These are phyloP conservation scores for Dryobotodes eremita DNA, from an alignment of 2,888 invertebrate genomes.

Conservation along the genomic window DNA sequence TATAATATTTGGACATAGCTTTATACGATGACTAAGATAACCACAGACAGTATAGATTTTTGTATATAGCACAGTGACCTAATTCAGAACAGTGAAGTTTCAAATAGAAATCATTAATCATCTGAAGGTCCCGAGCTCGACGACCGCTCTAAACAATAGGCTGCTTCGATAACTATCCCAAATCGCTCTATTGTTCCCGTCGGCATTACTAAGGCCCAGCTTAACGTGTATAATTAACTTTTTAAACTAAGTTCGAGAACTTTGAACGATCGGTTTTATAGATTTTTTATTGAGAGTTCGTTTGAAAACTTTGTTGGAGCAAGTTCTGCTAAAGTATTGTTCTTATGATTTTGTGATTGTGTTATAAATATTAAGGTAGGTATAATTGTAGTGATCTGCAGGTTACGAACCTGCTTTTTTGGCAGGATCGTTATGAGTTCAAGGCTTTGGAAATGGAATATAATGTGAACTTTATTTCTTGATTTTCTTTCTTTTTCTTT, in stretches of 20 bases:
- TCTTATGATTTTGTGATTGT: slow-evolving; percentile 22
- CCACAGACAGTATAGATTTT: slow-evolving; percentile 30
- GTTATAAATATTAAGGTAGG: neutral
- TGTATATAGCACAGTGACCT: slow-evolving; percentile 37
- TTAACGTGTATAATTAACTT: slow-evolving; percentile 56
- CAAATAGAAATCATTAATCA: slow-evolving; percentile 56
- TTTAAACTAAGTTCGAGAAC: slow-evolving; percentile 44
- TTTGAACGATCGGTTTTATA: slow-evolving; percentile 36
- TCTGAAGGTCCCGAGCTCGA: slow-evolving; percentile 31
- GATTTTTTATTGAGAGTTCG: slow-evolving; percentile 45
- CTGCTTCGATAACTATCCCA: slow-evolving; percentile 50
- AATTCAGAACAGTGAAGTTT: slow-evolving; percentile 43
- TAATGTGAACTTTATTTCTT: no score
- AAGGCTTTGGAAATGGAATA: neutral
- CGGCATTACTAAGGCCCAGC: slow-evolving; percentile 48
- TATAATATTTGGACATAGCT: no score
- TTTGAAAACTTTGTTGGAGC: slow-evolving; percentile 30
- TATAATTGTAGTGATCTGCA: neutral
- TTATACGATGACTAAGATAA: neutral
- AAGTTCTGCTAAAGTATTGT: slow-evolving; percentile 12
- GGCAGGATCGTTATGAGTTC: neutral
- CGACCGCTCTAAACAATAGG: slow-evolving; percentile 55
- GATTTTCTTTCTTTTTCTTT: no score
- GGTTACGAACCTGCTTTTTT: neutral
- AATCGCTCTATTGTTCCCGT: slow-evolving; percentile 51